Evolutionary conservation across 2,797 vertebrate genomes (phyloP).

Genomic region (Urocyon cinereoargenteus): DNA sequence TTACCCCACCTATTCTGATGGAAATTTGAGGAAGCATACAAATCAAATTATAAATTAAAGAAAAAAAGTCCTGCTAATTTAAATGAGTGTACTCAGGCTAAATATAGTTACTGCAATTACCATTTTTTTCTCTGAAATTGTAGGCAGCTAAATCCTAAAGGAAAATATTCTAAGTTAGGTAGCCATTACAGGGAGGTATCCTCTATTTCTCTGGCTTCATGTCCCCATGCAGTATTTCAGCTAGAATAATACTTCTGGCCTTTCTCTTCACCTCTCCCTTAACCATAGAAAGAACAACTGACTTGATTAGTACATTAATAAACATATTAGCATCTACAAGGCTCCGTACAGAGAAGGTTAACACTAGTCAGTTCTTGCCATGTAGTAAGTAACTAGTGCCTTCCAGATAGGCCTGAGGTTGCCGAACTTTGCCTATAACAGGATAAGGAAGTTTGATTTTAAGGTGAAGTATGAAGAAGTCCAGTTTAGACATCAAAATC

Average conservation of each 20-base stretch:
- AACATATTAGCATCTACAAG: not conserved
- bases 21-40: not conserved
- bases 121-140: not conserved
- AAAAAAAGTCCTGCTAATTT: not conserved
- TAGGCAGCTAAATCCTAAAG: not conserved
- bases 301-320: not conserved
- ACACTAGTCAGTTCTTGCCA: not conserved
- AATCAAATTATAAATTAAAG: slow-evolving; percentile 31
- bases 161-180: not conserved
- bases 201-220: not conserved
- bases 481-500: slow-evolving; percentile 15
- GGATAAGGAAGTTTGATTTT: not conserved
- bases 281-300: not conserved
- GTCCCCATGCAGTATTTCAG: not conserved
- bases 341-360: not conserved
- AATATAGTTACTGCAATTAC: not conserved
- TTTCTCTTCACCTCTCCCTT: not conserved
- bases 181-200: not conserved
- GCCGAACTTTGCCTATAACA: not conserved
- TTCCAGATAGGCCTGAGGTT: not conserved
- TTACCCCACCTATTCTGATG: not conserved
- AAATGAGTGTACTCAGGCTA: not conserved
- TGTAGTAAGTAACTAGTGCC: not conserved
- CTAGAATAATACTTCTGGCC: not conserved
- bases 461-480: not conserved